phyloP scores from a whole-genome alignment of 2,113 vertebrate genomes.

The Neofelis nebulosa region DNA sequence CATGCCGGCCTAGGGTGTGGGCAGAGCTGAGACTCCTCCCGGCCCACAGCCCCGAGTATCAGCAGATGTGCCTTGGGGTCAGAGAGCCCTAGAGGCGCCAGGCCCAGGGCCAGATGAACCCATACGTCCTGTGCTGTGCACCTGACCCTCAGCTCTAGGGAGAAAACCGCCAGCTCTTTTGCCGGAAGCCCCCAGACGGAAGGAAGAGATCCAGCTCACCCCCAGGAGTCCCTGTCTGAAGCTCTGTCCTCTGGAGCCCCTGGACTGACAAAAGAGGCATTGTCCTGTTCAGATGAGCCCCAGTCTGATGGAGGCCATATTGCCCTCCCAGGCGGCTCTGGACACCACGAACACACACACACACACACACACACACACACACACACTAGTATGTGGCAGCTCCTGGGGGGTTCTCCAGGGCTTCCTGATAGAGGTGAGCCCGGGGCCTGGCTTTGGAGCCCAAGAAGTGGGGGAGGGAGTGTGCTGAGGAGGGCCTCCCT shows the following conservation, averaged over 20 bases:
- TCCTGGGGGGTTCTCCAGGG: neutral
- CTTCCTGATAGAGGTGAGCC: constrained; percentile 59
- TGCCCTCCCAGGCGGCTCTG: neutral
- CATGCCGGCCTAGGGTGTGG: constrained; percentile 53
- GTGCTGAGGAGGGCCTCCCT: constrained; percentile 41
- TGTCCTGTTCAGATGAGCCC: neutral
- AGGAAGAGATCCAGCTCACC: neutral
- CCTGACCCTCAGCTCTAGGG: neutral
- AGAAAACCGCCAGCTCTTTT: neutral
- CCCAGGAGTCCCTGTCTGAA: neutral
- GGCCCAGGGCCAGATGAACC: neutral
- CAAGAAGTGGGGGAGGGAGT: neutral
- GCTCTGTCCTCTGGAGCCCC: neutral
- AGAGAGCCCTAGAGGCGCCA: neutral
- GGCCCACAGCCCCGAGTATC: neutral
- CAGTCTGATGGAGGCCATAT: neutral
- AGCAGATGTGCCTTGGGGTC: constrained; percentile 15
- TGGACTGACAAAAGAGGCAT: neutral
- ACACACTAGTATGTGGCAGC: neutral
- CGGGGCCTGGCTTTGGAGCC: constrained; percentile 6
- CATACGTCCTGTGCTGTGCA: neutral
- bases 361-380: neutral
- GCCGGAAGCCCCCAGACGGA: neutral
- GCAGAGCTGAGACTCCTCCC: constrained; percentile 12
- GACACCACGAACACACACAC: neutral